Evolutionary conservation across 2,888 invertebrate species (phyloP).

Genomic region (Lasioglossum leucozonium): DNA sequence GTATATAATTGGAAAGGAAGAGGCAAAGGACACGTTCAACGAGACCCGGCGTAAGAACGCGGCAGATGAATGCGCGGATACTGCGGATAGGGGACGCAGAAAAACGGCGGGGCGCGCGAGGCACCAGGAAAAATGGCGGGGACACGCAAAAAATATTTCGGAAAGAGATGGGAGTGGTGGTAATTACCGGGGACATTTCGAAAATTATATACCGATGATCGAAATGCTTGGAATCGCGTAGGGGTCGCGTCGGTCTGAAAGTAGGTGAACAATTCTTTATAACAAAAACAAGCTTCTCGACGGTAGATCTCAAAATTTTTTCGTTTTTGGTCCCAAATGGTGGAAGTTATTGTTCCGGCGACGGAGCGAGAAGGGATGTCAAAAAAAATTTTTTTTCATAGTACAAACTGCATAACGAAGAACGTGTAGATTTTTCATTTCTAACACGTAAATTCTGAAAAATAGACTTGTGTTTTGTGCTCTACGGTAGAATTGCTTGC

Average conservation of each 20-base stretch:
- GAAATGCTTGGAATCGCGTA: background rate
- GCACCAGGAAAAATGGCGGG: conserved; percentile 35
- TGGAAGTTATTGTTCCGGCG: no score
- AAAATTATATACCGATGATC: background rate
- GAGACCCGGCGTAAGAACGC: conserved; percentile 42
- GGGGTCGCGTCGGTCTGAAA: background rate
- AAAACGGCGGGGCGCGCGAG: conserved; percentile 35
- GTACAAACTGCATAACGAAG: no score
- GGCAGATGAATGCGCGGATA: conserved; percentile 30
- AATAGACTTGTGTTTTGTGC: no score
- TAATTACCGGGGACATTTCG: conserved; percentile 25
- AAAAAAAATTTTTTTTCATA: no score
- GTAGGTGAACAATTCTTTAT: no score
- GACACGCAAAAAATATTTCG: conserved; percentile 38
- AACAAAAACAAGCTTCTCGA: no score
- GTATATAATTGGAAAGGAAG: conserved; percentile 56
- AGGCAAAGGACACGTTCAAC: conserved; percentile 34
- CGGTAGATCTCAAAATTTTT: no score
- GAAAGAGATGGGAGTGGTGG: conserved; percentile 19
- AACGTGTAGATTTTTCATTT: no score
- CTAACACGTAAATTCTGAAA: no score
- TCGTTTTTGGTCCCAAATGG: no score
- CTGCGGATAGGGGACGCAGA: conserved; percentile 6
- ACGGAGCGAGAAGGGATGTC: no score
- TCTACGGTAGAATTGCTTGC: no score